phyloP scores from a whole-genome alignment of 2,113 vertebrate genomes.

The Hemibagrus wyckioides region DNA sequence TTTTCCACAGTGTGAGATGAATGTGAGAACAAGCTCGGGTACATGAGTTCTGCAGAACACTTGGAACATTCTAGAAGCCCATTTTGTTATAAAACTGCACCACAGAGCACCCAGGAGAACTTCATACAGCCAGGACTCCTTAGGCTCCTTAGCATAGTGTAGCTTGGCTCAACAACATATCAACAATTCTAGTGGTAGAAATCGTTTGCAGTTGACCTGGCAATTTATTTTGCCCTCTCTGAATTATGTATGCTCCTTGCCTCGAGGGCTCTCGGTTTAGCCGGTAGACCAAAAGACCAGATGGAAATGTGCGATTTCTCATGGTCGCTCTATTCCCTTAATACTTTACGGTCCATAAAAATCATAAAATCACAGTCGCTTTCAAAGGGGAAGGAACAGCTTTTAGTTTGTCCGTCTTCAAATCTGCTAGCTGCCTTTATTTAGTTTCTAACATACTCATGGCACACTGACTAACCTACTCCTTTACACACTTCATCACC shows the following conservation, averaged over 20 bases:
- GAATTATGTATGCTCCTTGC: not conserved
- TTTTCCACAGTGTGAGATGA: not conserved
- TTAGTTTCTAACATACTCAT: no score
- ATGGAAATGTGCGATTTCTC: not conserved
- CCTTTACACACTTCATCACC: not conserved
- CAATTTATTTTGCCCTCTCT: not conserved
- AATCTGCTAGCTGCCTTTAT: no score
- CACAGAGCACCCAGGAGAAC: not conserved
- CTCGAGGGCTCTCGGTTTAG: not conserved
- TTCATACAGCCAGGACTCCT: not conserved
- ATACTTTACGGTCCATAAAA: not conserved
- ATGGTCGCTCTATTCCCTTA: not conserved
- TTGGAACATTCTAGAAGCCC: not conserved
- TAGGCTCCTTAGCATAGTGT: not conserved
- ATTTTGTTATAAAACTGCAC: not conserved
- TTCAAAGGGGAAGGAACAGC: no score
- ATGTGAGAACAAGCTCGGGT: not conserved
- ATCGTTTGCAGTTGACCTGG: not conserved
- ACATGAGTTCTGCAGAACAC: not conserved
- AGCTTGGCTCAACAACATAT: not conserved
- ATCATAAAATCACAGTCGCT: not conserved
- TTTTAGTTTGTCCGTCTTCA: no score
- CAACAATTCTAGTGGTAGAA: not conserved
- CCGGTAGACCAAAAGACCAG: not conserved
- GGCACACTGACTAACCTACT: no score